Conservation (phyloP, 2,888 invertebrate genomes). For the Norana najaformis region DNA sequence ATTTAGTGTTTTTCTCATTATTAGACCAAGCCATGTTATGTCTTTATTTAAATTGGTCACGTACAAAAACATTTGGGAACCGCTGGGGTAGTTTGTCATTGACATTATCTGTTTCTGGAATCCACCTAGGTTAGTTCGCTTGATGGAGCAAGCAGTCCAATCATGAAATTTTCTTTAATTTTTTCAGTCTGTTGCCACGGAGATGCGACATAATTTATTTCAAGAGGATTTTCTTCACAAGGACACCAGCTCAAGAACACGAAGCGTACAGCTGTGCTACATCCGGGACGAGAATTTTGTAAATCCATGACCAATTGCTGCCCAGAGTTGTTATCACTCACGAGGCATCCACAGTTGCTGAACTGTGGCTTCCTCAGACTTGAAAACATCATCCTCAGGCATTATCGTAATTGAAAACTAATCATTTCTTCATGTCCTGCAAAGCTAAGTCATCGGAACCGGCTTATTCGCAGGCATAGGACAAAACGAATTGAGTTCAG, state of each 20-base stretch:
- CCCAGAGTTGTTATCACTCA: background rate
- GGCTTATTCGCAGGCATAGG: background rate
- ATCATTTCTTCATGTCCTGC: too few species aligned
- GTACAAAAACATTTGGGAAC: background rate
- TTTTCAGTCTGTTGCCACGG: constrained; percentile 59
- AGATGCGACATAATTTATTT: constrained; percentile 54
- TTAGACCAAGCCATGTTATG: background rate
- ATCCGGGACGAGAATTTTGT: constrained; percentile 36
- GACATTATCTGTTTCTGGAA: background rate
- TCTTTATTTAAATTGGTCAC: background rate
- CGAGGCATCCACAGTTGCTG: background rate
- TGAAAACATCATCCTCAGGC: too few species aligned
- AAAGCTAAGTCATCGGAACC: background rate
- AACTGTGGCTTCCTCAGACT: too few species aligned
- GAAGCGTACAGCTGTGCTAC: constrained; percentile 37
- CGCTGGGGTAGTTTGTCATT: background rate
- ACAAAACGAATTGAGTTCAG: background rate
- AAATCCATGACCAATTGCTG: background rate
- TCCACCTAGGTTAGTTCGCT: background rate
- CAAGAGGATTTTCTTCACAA: constrained; percentile 30
- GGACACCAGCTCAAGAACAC: constrained; percentile 30
- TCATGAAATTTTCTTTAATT: background rate
- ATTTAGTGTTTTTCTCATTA: background rate
- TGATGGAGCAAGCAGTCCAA: background rate
- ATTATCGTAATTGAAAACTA: too few species aligned